Evolutionary conservation across 2,888 invertebrate genomes (phyloP).

Genomic region (Endotricha flammealis): DNA sequence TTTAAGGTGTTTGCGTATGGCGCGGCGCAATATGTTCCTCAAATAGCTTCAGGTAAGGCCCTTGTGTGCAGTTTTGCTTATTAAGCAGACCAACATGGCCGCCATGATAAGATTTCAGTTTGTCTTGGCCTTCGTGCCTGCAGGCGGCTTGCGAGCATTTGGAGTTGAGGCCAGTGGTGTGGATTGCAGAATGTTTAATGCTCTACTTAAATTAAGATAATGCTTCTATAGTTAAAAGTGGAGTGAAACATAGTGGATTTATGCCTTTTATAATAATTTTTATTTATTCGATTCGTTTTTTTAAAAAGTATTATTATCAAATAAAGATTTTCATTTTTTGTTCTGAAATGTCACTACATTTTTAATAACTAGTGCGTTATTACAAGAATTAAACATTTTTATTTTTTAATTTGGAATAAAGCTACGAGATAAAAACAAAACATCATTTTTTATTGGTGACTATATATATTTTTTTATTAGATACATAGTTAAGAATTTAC

Average conservation of each 20-base stretch:
- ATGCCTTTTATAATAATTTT: too few relatives aligned
- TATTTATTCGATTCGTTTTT: too few relatives aligned
- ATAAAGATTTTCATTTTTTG: too few relatives aligned
- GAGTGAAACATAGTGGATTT: too few relatives aligned
- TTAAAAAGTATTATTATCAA: too few relatives aligned
- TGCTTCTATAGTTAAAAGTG: neutral
- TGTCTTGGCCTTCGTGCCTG: slow-evolving; percentile 74
- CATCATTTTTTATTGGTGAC: too few relatives aligned
- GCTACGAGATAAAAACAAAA: too few relatives aligned
- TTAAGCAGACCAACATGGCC: slow-evolving; percentile 71
- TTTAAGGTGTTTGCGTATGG: slow-evolving; percentile 51
- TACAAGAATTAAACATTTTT: neutral
- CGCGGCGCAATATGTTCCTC: slow-evolving; percentile 51
- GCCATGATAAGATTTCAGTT: slow-evolving; percentile 73
- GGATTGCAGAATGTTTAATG: slow-evolving; percentile 23
- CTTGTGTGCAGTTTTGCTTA: slow-evolving; percentile 75
- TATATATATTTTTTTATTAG: too few relatives aligned
- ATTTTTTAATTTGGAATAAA: too few relatives aligned
- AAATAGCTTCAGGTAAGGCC: slow-evolving; percentile 66
- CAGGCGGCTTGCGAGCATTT: slow-evolving; percentile 64
- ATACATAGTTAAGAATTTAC: neutral
- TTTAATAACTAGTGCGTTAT: neutral
- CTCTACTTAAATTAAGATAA: slow-evolving; percentile 31
- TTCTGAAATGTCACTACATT: neutral
- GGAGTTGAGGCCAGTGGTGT: slow-evolving; percentile 45